phyloP scores from a whole-genome alignment of 2,888 invertebrate species.

The Drosophila borborema region DNA sequence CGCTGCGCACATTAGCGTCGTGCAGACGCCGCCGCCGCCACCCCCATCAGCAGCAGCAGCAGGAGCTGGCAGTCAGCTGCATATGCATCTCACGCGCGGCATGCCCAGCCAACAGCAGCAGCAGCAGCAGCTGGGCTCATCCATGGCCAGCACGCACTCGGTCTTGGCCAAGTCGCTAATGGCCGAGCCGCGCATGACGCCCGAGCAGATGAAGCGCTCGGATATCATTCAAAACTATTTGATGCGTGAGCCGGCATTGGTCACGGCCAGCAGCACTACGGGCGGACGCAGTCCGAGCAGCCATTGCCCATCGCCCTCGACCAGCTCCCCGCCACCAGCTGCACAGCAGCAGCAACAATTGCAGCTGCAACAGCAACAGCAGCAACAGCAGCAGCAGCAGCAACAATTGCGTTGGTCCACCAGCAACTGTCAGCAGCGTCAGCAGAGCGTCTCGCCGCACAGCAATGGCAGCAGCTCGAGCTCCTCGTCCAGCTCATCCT shows the following conservation, averaged over 20 bases:
- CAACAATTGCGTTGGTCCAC: slow-evolving; percentile 86
- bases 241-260: slow-evolving; percentile 88
- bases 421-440: slow-evolving; percentile 86
- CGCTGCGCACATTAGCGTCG: slow-evolving; percentile 38
- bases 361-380: slow-evolving; percentile 85
- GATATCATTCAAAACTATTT: slow-evolving; percentile 97
- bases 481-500: slow-evolving; percentile 83
- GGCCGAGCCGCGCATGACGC: slow-evolving; percentile 97
- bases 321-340: slow-evolving; percentile 83
- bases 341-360: slow-evolving; percentile 83
- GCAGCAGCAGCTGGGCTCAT: slow-evolving; percentile 80
- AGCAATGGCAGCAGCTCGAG: slow-evolving; percentile 81
- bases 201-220: slow-evolving; percentile 95
- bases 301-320: slow-evolving; percentile 83
- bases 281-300: slow-evolving; percentile 80
- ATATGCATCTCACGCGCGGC: slow-evolving; percentile 87
- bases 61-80: slow-evolving; percentile 80
- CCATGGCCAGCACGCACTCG: slow-evolving; percentile 94
- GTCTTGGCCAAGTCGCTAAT: slow-evolving; percentile 95
- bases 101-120: slow-evolving; percentile 81
- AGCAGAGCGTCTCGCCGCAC: slow-evolving; percentile 84
- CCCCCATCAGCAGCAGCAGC: slow-evolving; percentile 67
- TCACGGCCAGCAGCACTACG: slow-evolving; percentile 61
- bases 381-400: slow-evolving; percentile 70
- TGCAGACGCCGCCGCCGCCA: slow-evolving; percentile 72